These are phyloP conservation scores for Ctenomys sociabilis DNA, from an alignment of 2,113 vertebrate genomes.

Conservation along the genomic window DNA sequence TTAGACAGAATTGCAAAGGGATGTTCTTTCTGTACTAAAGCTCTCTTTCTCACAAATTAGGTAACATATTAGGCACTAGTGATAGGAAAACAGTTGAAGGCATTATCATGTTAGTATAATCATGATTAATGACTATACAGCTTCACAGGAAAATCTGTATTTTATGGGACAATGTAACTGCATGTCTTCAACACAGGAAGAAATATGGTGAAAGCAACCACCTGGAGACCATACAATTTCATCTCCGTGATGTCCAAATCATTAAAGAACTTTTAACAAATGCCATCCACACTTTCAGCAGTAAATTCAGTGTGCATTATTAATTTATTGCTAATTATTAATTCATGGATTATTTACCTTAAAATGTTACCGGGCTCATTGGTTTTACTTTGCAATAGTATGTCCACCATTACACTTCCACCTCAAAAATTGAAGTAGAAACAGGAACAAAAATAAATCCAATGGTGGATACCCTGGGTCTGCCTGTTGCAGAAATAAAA, in stretches of 20 bases:
- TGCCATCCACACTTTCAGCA: not conserved
- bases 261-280: not conserved
- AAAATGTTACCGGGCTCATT: not conserved
- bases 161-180: not conserved
- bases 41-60: slow-evolving; percentile 54
- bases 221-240: not conserved
- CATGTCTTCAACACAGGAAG: not conserved
- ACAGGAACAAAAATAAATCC: not conserved
- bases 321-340: not conserved
- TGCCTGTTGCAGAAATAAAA: not conserved
- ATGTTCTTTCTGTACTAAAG: slow-evolving; percentile 33
- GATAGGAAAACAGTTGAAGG: slow-evolving; percentile 46
- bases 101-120: slow-evolving; percentile 19
- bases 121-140: slow-evolving; percentile 26
- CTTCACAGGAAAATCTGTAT: not conserved
- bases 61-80: slow-evolving; percentile 15
- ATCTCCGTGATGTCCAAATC: not conserved
- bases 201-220: not conserved
- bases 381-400: not conserved
- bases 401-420: not conserved
- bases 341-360: not conserved
- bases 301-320: not conserved
- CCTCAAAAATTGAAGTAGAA: not conserved
- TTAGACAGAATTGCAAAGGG: slow-evolving; percentile 16
- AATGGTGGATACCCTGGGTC: not conserved